A percentile compares a stretch with the other conserved stretches of the same genome.
Conservation (phyloP, 2,113 vertebrate genomes). For the Ibidorhyncha struthersii region DNA sequence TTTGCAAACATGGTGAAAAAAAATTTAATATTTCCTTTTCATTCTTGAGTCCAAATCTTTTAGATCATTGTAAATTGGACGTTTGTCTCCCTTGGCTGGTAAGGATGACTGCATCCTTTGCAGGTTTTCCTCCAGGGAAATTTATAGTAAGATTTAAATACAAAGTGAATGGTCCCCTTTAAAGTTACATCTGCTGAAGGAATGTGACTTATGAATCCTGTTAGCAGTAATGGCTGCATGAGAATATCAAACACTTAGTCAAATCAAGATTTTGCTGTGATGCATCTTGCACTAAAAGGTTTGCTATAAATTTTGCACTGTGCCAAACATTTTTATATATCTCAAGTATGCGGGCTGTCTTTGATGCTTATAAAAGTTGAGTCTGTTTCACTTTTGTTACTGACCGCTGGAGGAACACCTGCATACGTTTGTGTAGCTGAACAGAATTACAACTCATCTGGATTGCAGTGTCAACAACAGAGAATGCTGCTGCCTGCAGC, state of each 20-base stretch:
- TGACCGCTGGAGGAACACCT: neutral
- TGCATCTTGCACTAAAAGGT: neutral
- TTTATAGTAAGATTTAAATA: constrained; percentile 31
- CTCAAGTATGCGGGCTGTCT: neutral
- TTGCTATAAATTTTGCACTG: constrained; percentile 24
- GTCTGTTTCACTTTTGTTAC: neutral
- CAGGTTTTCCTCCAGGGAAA: constrained; percentile 6
- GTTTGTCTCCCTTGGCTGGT: neutral
- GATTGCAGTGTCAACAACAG: neutral
- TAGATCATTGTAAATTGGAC: neutral
- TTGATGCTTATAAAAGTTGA: neutral
- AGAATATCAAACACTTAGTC: constrained; percentile 39
- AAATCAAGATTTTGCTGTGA: constrained; percentile 24
- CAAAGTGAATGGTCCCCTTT: neutral
- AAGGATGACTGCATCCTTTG: neutral
- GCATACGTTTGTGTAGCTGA: neutral
- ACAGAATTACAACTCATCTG: neutral
- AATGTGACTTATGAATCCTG: constrained; percentile 54
- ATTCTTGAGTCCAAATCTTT: neutral
- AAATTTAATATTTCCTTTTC: neutral
- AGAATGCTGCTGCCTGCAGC: neutral
- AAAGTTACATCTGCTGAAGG: constrained; percentile 10
- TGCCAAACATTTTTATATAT: neutral
- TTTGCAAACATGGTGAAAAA: neutral
- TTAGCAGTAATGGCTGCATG: constrained; percentile 5